Evolutionary conservation across 2,888 invertebrate species (phyloP).

Genomic region (Conus canariensis): DNA sequence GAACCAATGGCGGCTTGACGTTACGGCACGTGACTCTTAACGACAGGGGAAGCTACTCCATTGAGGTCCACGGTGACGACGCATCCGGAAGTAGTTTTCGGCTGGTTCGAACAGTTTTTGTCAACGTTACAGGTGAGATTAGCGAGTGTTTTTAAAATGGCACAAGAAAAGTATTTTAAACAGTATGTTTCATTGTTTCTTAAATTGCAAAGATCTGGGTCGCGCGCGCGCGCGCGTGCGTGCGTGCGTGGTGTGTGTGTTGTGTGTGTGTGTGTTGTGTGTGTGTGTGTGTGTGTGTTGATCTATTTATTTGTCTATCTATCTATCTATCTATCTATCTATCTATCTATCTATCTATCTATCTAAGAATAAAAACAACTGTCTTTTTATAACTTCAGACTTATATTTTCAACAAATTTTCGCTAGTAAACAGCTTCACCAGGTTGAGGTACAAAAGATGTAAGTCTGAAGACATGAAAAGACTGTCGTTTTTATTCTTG

Average conservation of each 20-base stretch:
- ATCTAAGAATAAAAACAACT: background rate
- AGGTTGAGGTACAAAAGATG: no score
- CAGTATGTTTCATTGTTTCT: no score
- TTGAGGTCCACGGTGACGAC: background rate
- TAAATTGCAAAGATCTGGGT: no score
- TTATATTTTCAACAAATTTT: no score
- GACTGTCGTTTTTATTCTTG: no score
- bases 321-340: background rate
- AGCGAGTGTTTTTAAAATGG: background rate
- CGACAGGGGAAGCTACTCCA: conserved; percentile 24
- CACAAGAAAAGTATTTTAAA: background rate
- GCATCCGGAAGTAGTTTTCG: background rate
- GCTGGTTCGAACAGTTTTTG: background rate
- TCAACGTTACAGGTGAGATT: background rate
- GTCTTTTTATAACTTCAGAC: no score
- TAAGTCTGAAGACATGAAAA: no score
- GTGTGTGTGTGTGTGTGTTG: no score
- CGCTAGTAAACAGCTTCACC: no score
- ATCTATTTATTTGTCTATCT: background rate
- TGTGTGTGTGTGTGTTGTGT: no score
- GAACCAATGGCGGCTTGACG: background rate
- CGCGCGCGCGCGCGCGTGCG: no score
- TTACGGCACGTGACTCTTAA: conserved; percentile 4
- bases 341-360: background rate
- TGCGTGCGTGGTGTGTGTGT: no score